Base-by-base conservation (phyloP, 2,797 vertebrate species). In the Hypotaenidia okinawae region DNA sequence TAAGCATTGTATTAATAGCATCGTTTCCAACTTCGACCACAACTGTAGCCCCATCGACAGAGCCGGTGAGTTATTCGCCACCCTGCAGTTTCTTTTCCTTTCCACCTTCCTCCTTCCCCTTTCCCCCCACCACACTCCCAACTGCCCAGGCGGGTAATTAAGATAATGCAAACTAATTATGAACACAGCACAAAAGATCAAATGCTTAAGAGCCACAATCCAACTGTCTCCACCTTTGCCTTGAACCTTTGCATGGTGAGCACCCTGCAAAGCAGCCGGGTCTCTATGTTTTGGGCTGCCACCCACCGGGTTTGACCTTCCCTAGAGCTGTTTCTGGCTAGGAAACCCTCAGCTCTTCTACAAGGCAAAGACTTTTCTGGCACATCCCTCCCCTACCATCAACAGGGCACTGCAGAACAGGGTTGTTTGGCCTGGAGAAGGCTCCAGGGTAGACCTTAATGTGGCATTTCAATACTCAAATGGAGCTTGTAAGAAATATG, bases 1-100 rank as follows among this genome's bases (percentile, higher is more conserved):
- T 96, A 95, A 97, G 96, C 76, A 90, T 94, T 93, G 87, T 96
- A 97, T 97, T 98, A 98, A 98, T 84, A 93, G 94, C 92, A 69
- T 55, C 33, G 30, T 93, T 97, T 89, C 90, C 93, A 96, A 95
- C 95, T 92, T 95, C 4, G 1, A 39, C 92, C 62, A 13, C 89
- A 83, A 45, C 21, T 5, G 1, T 5, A 10, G 74, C 72, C 88
- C 90, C 68, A 55, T 16, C 5, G 0, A 64, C 5, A 1, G 64
- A 75, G 74, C 84, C 87, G 84, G 55, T 0, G 13, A 72, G 88
- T 85, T 91, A 58, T 76, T 94, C 24, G 4, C 87, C 93, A 94
- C 57, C 77, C 67, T 7, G 16, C 18, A 6, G 86, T 59, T 95
- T 95, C 78, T 61, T 79, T 59, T 82, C 27, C 9, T 76, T 81